Evolutionary conservation across 2,113 vertebrate genomes (phyloP), one percentile per base, ranked within the genome.

Genomic region (Tetrao urogallus): DNA sequence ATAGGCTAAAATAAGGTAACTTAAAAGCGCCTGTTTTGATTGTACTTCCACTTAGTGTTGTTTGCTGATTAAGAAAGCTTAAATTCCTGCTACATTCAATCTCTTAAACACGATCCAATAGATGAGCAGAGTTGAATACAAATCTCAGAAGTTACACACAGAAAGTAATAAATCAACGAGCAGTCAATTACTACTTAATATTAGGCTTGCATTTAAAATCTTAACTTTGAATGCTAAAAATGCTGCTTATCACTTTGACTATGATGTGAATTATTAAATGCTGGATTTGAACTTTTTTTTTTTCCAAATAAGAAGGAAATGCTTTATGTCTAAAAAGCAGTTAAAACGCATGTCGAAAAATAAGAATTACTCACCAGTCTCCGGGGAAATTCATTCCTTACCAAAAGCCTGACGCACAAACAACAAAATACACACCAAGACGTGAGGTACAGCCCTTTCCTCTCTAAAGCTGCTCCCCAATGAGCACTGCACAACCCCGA

Each of bases 331-430:
- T 81, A 34, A 60, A 91, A 48, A 86, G 88, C 15, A 75, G 76
- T 36, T 89, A 67, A 91, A 96, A 94, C 12, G 58, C 21, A 2
- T 8, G 32, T 54, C 40, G 87, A 88, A 90, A 81, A 67, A 43
- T 56, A 92, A 94, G 82, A 91, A 86, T 92, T 92, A 97, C 98
- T 98, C 92, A 98, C 98, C 97, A 77, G 74, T 43, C 94, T 95
- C 90, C 70, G 4, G 77, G 83, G 73, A 82, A 88, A 93, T 63
- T 47, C 73, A 92, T 86, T 95, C 84, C 82, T 87, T 78, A 71
- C n/a, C 86, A 79, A 88, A 87, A 82, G 57, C 82, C 40, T 73
- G 60, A 95, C 65, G 60, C 27, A 70, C 12, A 87, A 56, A 89
- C 16, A 91, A 43, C 38, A 85, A 72, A 66, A 60, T 48, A 7